A percentile compares a stretch with the other conserved stretches of the same genome.
Evolutionary conservation across 2,113 vertebrate species (phyloP).

Genomic region (Pluvianellus socialis): DNA sequence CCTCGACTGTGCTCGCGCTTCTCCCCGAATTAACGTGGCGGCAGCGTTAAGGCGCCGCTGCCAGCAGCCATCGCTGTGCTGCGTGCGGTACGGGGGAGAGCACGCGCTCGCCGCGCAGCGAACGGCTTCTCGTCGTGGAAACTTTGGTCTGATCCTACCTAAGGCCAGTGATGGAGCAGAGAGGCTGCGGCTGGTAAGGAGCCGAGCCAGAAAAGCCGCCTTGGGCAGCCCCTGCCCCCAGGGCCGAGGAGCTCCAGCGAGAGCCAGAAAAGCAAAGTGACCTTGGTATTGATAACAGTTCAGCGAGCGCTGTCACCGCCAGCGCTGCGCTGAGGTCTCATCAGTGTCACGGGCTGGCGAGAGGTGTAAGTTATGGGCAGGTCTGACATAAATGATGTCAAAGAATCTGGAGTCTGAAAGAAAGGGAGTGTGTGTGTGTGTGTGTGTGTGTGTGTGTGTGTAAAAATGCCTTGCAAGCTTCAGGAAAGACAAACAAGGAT

Average conservation of each 20-base stretch:
- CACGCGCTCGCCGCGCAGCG: background rate
- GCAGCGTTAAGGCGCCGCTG: background rate
- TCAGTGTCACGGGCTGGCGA: background rate
- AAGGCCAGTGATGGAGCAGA: background rate
- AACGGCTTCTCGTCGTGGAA: slow-evolving; percentile 38
- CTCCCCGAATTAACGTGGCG: background rate
- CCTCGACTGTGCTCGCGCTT: background rate
- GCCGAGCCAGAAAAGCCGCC: background rate
- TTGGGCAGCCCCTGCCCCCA: background rate
- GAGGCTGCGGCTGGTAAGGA: background rate
- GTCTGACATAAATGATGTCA: background rate
- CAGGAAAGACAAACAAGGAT: slow-evolving; percentile 24
- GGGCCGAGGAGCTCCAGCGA: background rate
- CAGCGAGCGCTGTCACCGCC: slow-evolving; percentile 7
- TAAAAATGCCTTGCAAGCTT: background rate
- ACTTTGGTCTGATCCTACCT: background rate
- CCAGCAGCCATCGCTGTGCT: background rate
- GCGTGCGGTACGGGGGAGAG: background rate
- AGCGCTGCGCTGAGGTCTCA: background rate
- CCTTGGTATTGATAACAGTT: slow-evolving; percentile 39
- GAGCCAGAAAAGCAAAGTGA: slow-evolving; percentile 21
- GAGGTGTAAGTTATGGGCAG: background rate
- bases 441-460: too few species aligned
- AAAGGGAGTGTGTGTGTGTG: too few species aligned
- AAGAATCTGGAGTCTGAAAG: background rate